These are phyloP conservation scores for Piezodorus guildinii DNA, from an alignment of 1,140 invertebrate species.

Conservation along the genomic window DNA sequence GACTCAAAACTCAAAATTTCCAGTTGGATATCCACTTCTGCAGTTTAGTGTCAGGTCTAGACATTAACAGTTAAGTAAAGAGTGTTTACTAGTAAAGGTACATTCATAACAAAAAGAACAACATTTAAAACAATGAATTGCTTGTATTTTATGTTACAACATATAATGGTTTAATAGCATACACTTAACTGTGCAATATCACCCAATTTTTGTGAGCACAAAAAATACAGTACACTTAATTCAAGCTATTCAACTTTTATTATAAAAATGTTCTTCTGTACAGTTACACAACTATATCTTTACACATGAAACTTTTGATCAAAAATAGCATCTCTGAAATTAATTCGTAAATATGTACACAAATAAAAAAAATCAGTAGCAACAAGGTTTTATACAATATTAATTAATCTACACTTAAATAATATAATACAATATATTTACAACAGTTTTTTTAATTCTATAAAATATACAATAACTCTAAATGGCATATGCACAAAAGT, in stretches of 20 bases:
- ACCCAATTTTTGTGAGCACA: conserved; percentile 12
- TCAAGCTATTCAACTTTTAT: not conserved
- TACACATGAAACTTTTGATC: conserved; percentile 12
- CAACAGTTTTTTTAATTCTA: not conserved
- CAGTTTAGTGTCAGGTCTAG: no score
- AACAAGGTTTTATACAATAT: conserved; percentile 9
- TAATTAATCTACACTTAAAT: conserved; percentile 13
- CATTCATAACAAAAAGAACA: no score
- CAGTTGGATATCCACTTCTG: no score
- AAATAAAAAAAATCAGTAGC: conserved; percentile 2
- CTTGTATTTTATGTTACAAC: conserved; percentile 12
- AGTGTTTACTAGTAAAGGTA: no score
- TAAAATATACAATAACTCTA: not conserved
- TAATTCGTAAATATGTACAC: not conserved
- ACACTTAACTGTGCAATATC: conserved; percentile 14
- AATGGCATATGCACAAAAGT: not conserved
- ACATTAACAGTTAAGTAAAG: no score
- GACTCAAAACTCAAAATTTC: no score
- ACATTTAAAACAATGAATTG: not conserved
- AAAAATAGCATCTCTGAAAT: conserved; percentile 16
- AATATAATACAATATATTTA: conserved; percentile 12
- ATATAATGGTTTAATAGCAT: conserved; percentile 12
- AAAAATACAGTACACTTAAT: conserved; percentile 12
- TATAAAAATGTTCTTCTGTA: conserved; percentile 4
- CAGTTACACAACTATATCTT: not conserved